Conservation (phyloP, 23 tunicate species). For the Clavelina lepadiformis region DNA sequence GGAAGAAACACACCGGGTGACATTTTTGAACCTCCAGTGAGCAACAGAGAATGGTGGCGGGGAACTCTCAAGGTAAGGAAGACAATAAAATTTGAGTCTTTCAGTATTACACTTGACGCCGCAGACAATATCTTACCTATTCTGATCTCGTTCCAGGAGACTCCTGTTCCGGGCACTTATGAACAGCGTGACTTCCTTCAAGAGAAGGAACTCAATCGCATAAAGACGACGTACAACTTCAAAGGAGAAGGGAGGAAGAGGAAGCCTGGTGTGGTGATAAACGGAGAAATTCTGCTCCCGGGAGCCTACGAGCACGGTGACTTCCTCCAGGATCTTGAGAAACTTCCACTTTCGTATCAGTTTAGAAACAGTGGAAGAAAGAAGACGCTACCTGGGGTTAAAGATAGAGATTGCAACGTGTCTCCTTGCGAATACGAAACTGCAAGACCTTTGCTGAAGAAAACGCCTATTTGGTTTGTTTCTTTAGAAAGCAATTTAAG, state of each 20-base stretch:
- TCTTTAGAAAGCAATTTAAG: no score
- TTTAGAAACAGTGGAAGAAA: conserved; percentile 61
- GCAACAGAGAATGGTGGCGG: conserved; percentile 90
- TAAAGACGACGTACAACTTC: conserved; percentile 70
- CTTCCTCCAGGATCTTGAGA: conserved; percentile 41
- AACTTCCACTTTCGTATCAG: conserved; percentile 54
- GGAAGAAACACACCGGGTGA: conserved; percentile 64
- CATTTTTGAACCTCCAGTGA: conserved; percentile 56
- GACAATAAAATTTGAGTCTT: no score
- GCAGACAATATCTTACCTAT: background rate
- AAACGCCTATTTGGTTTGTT: conserved; percentile 55
- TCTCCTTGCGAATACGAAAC: conserved; percentile 79
- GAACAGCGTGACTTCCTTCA: conserved; percentile 61
- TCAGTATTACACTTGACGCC: no score
- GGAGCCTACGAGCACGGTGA: conserved; percentile 79
- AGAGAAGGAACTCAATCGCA: conserved; percentile 65
- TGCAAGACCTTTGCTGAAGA: conserved; percentile 27
- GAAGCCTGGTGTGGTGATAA: conserved; percentile 17
- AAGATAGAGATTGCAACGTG: conserved; percentile 68
- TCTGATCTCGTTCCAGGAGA: conserved; percentile 34
- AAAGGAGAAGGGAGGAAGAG: conserved; percentile 70
- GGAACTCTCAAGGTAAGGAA: conserved; percentile 63
- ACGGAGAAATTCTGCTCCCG: conserved; percentile 61
- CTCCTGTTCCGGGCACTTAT: conserved; percentile 88
- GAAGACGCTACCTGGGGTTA: conserved; percentile 55